Evolutionary conservation across 2,113 vertebrate genomes (phyloP), one percentile per base, ranked within the genome.

Genomic region (Oceanodroma tethys): DNA sequence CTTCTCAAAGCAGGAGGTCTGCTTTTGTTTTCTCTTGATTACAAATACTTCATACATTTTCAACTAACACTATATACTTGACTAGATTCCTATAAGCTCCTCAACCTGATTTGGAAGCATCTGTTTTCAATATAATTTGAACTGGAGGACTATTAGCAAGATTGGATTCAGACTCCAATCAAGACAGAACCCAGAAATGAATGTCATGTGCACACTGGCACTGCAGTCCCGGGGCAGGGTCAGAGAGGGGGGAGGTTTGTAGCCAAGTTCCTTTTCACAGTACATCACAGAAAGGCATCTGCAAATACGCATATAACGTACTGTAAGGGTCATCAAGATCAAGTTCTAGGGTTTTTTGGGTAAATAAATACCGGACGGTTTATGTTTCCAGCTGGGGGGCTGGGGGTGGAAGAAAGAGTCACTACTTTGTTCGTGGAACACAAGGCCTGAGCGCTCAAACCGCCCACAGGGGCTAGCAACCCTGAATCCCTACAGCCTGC

Each of bases 161-260:
- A 97, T 95, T 96, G 94, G 90, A 97, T 97, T 98, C 98, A 98
- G 97, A 87, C 92, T 92, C 95, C 95, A 98, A 97, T 97, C 98
- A 98, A 97, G 95, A 9, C 78, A 95, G 87, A 96, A 19, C 93
- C 87, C 90, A 91, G 98, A 98, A 98, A 98, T 96, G 94, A 94
- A 96, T 93, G 97, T 93, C 97, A 95, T 52, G 89, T 97, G 92
- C 94, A 96, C 82, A 38, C 55, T 83, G 95, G 97, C 92, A 95
- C 92, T 91, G 45, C 81, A 76, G 23, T 84, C 91, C 86, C 2
- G 0, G 72, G 92, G 53, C 93, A 87, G 74, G 58, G 78, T 56
- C 25, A 3, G 34, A 11, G 30, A 32, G 8, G 42, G 72, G 75
- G 63, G 76, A 74, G 86, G 78, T 80, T 62, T n/a, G 81, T 81